Percentiles rank a stretch among this genome's conserved stretches.
phyloP scores from a whole-genome alignment of 1,140 invertebrate genomes.

The Drosophila baimaii region DNA sequence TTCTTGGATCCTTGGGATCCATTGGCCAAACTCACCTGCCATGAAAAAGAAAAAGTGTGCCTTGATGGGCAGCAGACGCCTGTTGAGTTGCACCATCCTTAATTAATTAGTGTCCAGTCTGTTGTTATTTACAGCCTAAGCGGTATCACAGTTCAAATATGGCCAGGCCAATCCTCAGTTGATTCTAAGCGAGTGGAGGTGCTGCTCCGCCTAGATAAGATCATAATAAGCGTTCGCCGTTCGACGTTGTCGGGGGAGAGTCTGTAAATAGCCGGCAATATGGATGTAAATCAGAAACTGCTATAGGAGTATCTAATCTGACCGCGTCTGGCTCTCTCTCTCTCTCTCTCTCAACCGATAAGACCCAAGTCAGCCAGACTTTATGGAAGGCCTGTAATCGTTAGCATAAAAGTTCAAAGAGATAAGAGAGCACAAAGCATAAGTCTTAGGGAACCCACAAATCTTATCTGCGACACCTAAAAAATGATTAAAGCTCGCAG shows the following conservation, averaged over 20 bases:
- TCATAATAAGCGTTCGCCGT: constrained; percentile 43
- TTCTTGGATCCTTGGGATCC: not conserved
- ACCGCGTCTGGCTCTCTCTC: too few relatives aligned
- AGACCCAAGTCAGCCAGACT: constrained; percentile 18
- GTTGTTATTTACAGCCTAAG: constrained; percentile 3
- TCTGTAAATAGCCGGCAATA: constrained; percentile 41
- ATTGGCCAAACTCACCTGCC: constrained; percentile 87
- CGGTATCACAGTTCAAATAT: constrained; percentile 63
- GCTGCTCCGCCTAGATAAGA: constrained; percentile 29
- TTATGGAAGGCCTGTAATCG: constrained; percentile 21
- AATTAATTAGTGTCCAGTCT: constrained; percentile 61
- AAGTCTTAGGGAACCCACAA: not conserved
- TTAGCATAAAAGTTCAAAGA: constrained; percentile 43
- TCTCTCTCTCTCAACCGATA: constrained; percentile 28
- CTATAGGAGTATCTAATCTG: constrained; percentile 48
- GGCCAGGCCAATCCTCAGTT: constrained; percentile 38
- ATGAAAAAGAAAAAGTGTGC: constrained; percentile 93
- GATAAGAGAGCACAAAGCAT: constrained; percentile 22
- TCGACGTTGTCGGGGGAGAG: constrained; percentile 7
- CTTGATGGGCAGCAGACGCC: constrained; percentile 89
- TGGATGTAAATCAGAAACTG: constrained; percentile 34
- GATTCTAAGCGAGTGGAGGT: constrained; percentile 25
- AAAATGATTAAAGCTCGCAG: constrained; percentile 5
- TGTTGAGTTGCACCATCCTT: constrained; percentile 87
- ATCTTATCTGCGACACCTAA: constrained; percentile 12